Conservation (phyloP, 2,113 vertebrate species). For the Myanophis thanlyinensis region DNA sequence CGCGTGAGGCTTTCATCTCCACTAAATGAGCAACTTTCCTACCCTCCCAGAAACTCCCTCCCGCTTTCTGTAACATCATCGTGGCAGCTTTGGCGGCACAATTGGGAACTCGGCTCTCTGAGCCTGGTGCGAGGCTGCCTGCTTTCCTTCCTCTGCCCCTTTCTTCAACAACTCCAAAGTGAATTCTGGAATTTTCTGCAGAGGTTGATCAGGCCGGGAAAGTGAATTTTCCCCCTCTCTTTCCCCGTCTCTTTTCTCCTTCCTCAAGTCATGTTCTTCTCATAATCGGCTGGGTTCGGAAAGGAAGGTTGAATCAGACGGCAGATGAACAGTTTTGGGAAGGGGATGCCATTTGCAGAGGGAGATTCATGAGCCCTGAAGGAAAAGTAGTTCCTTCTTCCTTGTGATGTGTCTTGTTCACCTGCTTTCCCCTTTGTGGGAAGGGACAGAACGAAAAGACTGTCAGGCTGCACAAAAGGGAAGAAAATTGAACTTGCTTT, state of each 20-base stretch:
- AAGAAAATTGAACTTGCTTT: background rate
- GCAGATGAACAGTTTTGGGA: background rate
- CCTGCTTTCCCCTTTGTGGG: background rate
- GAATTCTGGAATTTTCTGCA: background rate
- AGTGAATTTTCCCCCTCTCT: background rate
- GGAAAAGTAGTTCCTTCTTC: background rate
- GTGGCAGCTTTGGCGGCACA: background rate
- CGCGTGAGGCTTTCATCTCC: background rate
- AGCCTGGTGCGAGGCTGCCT: background rate
- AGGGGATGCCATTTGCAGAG: background rate
- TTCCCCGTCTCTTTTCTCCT: background rate
- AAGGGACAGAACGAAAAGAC: background rate
- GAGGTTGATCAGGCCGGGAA: background rate
- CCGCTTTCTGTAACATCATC: background rate
- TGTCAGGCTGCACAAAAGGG: background rate
- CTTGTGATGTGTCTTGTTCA: background rate
- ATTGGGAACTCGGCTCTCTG: background rate
- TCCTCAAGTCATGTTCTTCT: background rate
- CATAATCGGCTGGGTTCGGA: background rate
- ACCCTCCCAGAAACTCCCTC: background rate
- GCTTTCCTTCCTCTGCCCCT: background rate
- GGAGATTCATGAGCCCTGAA: background rate
- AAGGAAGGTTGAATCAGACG: background rate
- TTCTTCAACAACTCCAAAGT: background rate
- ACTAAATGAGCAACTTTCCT: background rate